Percentiles rank a stretch among this genome's conserved stretches.
These are phyloP conservation scores for Mesorhabditis sp. DNA, from an alignment of 2,888 invertebrate genomes.

Conservation along the genomic window DNA sequence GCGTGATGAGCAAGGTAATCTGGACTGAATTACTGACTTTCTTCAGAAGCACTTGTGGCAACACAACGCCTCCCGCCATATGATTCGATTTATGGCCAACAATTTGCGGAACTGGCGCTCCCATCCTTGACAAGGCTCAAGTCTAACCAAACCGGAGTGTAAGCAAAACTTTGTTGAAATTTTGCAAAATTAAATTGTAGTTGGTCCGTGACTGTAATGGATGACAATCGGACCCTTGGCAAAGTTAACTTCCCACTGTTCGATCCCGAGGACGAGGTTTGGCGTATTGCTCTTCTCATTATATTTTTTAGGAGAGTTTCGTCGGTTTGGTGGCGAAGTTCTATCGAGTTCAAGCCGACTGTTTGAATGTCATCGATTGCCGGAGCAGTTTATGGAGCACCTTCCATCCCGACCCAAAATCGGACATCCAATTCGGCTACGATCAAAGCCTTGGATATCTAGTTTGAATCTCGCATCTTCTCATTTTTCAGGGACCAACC, in stretches of 20 bases:
- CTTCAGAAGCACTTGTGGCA: slow-evolving; percentile 13
- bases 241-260: neutral
- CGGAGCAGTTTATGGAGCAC: slow-evolving; percentile 32
- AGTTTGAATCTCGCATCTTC: neutral
- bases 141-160: slow-evolving; percentile 12
- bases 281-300: neutral
- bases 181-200: neutral
- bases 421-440: slow-evolving; percentile 30
- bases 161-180: neutral
- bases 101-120: slow-evolving; percentile 22
- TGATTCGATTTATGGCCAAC: slow-evolving; percentile 44
- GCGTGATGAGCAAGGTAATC: slow-evolving; percentile 13
- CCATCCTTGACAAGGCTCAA: neutral
- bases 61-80: slow-evolving; percentile 33
- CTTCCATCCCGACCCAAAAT: slow-evolving; percentile 37
- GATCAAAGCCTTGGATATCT: slow-evolving; percentile 11
- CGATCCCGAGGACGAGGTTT: neutral
- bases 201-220: neutral
- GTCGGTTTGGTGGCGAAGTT: slow-evolving; percentile 15
- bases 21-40: slow-evolving; percentile 1
- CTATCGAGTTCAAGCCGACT: slow-evolving; percentile 26
- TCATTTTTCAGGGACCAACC: no score
- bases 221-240: neutral
- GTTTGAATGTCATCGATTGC: slow-evolving; percentile 22
- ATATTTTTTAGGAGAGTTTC: neutral